These are phyloP conservation scores for Carcina quercana DNA, from an alignment of 2,888 invertebrate species.

Conservation along the genomic window DNA sequence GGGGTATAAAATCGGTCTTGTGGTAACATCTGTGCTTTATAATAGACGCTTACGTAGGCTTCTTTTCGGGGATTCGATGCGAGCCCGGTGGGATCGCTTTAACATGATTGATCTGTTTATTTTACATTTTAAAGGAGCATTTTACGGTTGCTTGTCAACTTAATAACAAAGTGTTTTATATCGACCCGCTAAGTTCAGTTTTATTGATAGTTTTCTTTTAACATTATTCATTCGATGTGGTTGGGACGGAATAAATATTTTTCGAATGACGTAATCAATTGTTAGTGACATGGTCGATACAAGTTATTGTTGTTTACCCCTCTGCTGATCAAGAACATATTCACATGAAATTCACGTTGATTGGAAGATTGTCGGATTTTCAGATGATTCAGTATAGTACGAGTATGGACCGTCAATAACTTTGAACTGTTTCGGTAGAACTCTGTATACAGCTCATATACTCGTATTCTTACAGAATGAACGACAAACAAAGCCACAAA, in stretches of 20 bases:
- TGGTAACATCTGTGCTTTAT: slow-evolving; percentile 71
- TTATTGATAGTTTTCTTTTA: slow-evolving; percentile 72
- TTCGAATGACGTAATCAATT: slow-evolving; percentile 25
- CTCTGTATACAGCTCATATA: too few species aligned
- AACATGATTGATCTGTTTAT: slow-evolving; percentile 75
- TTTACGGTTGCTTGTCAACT: slow-evolving; percentile 75
- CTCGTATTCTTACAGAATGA: too few species aligned
- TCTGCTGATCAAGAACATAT: too few species aligned
- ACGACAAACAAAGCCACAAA: too few species aligned
- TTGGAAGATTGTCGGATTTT: slow-evolving; percentile 22
- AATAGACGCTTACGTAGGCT: slow-evolving; percentile 73
- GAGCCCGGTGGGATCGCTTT: slow-evolving; percentile 71
- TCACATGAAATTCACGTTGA: too few species aligned
- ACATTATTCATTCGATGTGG: slow-evolving; percentile 56
- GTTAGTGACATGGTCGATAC: too few species aligned
- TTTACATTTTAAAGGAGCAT: slow-evolving; percentile 74
- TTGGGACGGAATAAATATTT: slow-evolving; percentile 35
- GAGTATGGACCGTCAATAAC: too few species aligned
- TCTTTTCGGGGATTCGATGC: slow-evolving; percentile 67
- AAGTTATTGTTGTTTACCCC: too few species aligned
- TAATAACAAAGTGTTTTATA: slow-evolving; percentile 74
- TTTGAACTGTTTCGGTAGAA: too few species aligned
- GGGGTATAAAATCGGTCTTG: slow-evolving; percentile 53
- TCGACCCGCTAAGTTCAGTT: slow-evolving; percentile 68
- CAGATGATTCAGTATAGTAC: too few species aligned